These are phyloP conservation scores for Drosophila leontia DNA, from an alignment of 1,140 invertebrate species.

Conservation along the genomic window DNA sequence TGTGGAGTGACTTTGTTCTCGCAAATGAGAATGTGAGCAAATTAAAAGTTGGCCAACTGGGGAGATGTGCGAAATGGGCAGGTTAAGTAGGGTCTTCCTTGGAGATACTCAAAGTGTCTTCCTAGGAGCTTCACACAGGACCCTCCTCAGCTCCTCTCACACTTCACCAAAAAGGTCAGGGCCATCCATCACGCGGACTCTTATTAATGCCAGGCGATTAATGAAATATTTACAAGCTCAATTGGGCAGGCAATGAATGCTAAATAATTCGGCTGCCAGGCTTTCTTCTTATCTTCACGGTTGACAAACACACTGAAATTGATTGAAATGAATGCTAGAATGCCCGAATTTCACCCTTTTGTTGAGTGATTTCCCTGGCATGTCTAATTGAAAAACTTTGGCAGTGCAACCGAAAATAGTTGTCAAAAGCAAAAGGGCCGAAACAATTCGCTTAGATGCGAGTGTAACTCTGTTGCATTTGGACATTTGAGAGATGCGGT, in stretches of 20 bases:
- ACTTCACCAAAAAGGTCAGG: neutral
- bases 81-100: conserved; percentile 10
- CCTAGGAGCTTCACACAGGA: neutral
- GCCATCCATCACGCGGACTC: conserved; percentile 60
- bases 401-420: conserved; percentile 55
- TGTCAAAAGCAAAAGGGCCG: conserved; percentile 43
- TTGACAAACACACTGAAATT: conserved; percentile 50
- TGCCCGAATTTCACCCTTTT: conserved; percentile 57
- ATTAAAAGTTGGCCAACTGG: conserved; percentile 73
- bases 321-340: conserved; percentile 46
- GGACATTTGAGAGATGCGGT: conserved; percentile 51
- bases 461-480: conserved; percentile 61
- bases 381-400: conserved; percentile 78
- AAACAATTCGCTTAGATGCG: conserved; percentile 75
- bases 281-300: conserved; percentile 73
- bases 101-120: neutral
- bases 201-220: conserved; percentile 74
- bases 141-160: neutral
- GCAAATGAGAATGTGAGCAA: conserved; percentile 75
- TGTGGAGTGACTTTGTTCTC: conserved; percentile 79
- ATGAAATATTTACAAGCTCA: conserved; percentile 83
- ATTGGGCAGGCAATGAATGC: conserved; percentile 74
- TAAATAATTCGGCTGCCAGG: conserved; percentile 67
- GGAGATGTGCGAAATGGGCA: conserved; percentile 10
- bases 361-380: conserved; percentile 51